These are phyloP conservation scores for Leucosticte australis DNA, from an alignment of 2,113 vertebrate species.

Conservation along the genomic window DNA sequence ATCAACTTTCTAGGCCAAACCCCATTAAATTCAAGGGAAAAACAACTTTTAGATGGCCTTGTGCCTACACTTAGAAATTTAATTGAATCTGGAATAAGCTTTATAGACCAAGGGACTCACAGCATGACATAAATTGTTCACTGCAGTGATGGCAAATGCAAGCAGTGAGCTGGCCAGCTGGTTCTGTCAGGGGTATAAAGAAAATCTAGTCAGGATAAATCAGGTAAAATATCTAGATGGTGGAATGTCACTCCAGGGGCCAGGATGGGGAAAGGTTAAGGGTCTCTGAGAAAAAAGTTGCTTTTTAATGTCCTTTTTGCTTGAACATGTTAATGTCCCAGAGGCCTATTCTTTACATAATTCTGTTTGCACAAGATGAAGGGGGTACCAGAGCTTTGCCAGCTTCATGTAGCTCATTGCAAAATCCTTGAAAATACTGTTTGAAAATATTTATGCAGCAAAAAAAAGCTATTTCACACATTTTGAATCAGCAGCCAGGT, in stretches of 20 bases:
- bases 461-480: conserved; percentile 59
- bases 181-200: background rate
- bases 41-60: conserved; percentile 48
- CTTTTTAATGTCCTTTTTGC: background rate
- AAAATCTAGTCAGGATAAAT: background rate
- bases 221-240: background rate
- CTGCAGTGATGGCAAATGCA: conserved; percentile 12
- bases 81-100: conserved; percentile 53
- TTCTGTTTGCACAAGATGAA: conserved; percentile 44
- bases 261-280: background rate
- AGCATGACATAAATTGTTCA: conserved; percentile 29
- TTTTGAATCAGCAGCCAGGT: conserved; percentile 41
- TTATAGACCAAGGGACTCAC: background rate
- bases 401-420: conserved; percentile 32
- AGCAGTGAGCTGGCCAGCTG: background rate
- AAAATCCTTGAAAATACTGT: conserved; percentile 59
- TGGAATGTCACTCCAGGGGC: background rate
- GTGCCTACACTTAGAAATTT: conserved; percentile 44
- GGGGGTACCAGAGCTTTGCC: conserved; percentile 10
- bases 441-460: conserved; percentile 51
- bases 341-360: conserved; percentile 30
- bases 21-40: conserved; percentile 44
- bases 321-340: conserved; percentile 1
- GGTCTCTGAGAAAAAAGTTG: background rate
- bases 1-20: conserved; percentile 34